Evolutionary conservation across 1,140 invertebrate species (phyloP).

Genomic region (Dendroctonus ponderosae): DNA sequence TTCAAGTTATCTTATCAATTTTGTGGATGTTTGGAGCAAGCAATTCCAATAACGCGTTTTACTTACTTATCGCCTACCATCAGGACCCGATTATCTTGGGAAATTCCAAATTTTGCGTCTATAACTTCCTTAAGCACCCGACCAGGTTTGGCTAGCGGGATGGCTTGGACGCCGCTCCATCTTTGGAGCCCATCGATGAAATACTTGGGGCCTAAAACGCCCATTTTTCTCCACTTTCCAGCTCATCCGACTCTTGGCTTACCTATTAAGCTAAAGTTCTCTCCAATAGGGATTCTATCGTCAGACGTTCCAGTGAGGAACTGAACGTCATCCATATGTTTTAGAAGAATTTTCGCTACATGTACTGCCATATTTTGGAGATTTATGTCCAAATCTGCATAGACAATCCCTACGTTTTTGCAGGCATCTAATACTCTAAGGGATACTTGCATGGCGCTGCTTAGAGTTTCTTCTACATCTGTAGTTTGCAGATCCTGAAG

Average conservation of each 20-base stretch:
- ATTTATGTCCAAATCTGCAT: conserved; percentile 12
- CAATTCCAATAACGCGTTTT: background rate
- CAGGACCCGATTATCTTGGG: conserved; percentile 5
- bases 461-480: conserved; percentile 2
- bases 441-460: background rate
- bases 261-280: conserved; percentile 10
- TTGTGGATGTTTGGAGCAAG: background rate
- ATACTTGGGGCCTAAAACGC: conserved; percentile 17
- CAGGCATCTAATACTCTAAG: conserved; percentile 8
- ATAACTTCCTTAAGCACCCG: background rate
- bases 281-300: conserved; percentile 1
- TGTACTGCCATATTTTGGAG: background rate
- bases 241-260: background rate
- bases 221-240: background rate
- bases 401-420: conserved; percentile 17
- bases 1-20: background rate
- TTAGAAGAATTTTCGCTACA: conserved; percentile 10
- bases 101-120: conserved; percentile 7
- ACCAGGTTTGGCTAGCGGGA: conserved; percentile 18
- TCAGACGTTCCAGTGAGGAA: conserved; percentile 5
- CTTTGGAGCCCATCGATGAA: conserved; percentile 16
- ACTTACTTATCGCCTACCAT: conserved; percentile 24
- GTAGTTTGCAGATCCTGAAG: background rate
- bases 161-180: conserved; percentile 4
- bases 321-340: conserved; percentile 4